Conservation (phyloP, 2,113 vertebrate species). For the Stegostoma tigrinum region DNA sequence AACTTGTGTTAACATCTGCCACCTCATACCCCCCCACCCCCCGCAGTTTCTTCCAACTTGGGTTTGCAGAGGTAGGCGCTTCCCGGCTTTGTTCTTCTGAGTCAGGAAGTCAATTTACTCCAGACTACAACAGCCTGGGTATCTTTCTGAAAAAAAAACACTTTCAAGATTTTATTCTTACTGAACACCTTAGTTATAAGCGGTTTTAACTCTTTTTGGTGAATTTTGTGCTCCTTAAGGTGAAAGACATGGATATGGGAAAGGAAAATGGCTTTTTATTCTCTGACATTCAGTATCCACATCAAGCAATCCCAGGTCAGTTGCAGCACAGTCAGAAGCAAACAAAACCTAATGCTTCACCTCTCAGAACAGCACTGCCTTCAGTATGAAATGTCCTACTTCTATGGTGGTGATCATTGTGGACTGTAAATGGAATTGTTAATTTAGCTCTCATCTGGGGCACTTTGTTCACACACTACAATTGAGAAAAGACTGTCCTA, state of each 20-base stretch:
- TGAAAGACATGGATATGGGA: not conserved
- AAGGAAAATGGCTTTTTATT: not conserved
- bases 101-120: not conserved
- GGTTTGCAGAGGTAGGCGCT: too few relatives aligned
- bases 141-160: not conserved
- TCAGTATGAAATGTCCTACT: not conserved
- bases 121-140: too few relatives aligned
- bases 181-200: not conserved
- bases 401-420: not conserved
- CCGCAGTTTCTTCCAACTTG: too few relatives aligned
- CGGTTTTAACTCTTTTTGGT: not conserved
- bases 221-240: not conserved
- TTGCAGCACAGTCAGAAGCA: not conserved
- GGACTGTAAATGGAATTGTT: not conserved
- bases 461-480: not conserved
- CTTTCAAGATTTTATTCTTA: not conserved
- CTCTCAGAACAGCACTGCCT: not conserved
- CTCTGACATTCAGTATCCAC: not conserved
- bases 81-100: too few relatives aligned
- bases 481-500: not conserved
- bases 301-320: not conserved
- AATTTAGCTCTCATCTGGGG: not conserved
- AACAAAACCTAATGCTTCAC: not conserved
- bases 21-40: too few relatives aligned
- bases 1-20: too few relatives aligned